These are phyloP conservation scores for Melangyna quadrimaculata DNA, from an alignment of 2,888 invertebrate species.

Conservation along the genomic window DNA sequence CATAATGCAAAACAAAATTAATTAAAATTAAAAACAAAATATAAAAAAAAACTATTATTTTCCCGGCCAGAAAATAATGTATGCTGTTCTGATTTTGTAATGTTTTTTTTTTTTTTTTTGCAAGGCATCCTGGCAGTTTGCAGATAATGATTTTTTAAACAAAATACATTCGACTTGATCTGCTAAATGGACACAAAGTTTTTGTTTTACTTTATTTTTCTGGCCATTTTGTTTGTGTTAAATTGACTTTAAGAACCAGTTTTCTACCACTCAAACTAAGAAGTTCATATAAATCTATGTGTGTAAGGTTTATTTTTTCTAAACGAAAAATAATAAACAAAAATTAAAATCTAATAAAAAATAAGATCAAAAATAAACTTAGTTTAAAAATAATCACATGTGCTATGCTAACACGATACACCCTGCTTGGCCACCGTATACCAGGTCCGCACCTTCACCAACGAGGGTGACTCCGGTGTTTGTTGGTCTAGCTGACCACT, in stretches of 20 bases:
- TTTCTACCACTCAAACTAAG: not conserved
- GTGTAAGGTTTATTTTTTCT: constrained; percentile 15
- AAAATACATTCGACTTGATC: constrained; percentile 7
- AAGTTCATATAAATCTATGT: not conserved
- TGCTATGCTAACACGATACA: constrained; percentile 79
- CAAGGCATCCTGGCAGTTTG: constrained; percentile 43
- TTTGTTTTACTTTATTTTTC: not conserved
- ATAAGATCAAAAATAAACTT: constrained; percentile 1
- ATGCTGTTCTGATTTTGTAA: not conserved
- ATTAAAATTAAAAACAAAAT: not conserved
- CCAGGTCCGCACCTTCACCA: constrained; percentile 81
- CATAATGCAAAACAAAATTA: not conserved
- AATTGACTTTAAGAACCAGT: not conserved
- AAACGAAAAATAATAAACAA: not conserved
- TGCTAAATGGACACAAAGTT: constrained; percentile 23
- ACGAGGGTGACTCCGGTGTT: constrained; percentile 80
- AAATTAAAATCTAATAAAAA: constrained; percentile 4
- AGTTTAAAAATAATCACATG: constrained; percentile 47
- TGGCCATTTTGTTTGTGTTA: not conserved
- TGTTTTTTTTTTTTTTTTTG: not conserved
- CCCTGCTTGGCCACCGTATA: constrained; percentile 81
- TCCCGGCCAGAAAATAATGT: not conserved
- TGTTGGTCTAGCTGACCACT: constrained; percentile 70
- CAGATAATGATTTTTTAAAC: constrained; percentile 9
- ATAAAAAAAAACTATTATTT: not conserved